These are phyloP conservation scores for Ips nitidus DNA, from an alignment of 1,140 invertebrate genomes.

Conservation along the genomic window DNA sequence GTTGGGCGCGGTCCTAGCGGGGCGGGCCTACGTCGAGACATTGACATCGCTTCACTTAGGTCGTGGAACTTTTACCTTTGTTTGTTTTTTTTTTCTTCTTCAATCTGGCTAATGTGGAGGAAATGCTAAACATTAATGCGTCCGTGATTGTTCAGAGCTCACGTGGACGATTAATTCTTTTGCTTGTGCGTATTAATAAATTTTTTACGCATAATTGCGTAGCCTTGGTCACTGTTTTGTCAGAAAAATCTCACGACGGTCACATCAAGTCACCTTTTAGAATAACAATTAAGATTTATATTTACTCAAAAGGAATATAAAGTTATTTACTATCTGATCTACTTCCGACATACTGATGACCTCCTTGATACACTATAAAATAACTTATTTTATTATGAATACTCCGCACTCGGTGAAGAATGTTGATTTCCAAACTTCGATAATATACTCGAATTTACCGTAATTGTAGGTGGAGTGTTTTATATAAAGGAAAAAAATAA, in stretches of 20 bases:
- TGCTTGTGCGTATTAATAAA: neutral
- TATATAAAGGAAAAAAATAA: no score
- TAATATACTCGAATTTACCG: no score
- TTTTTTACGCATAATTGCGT: neutral
- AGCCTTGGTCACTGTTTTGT: neutral
- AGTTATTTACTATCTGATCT: no score
- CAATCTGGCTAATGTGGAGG: no score
- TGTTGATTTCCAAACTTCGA: no score
- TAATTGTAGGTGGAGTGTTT: no score
- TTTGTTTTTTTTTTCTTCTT: no score
- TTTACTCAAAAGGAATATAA: neutral
- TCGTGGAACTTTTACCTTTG: neutral
- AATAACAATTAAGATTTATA: neutral
- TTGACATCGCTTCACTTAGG: neutral
- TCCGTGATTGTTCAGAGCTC: constrained; percentile 2
- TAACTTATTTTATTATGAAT: neutral
- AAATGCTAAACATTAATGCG: no score
- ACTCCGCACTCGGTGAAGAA: neutral
- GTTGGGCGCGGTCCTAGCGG: constrained; percentile 1
- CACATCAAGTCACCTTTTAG: neutral
- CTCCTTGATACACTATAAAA: no score
- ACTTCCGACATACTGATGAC: no score
- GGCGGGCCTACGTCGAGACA: neutral
- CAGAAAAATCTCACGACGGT: neutral
- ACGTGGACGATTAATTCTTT: neutral